Percentiles rank a stretch among this genome's conserved stretches.
Evolutionary conservation across 1,140 invertebrate genomes (phyloP).

Genomic region (Halyomorpha halys): DNA sequence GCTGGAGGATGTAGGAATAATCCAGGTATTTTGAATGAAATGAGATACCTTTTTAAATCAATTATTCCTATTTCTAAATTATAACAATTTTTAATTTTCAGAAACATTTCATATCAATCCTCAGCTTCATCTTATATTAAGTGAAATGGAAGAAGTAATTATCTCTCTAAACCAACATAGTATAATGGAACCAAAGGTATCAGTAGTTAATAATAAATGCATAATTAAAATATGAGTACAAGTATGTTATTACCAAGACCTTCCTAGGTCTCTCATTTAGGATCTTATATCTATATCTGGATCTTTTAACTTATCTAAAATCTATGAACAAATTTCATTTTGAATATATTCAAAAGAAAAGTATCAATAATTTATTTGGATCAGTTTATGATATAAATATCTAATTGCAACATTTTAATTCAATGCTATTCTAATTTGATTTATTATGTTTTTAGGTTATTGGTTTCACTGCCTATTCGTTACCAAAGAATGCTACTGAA

Average conservation of each 20-base stretch:
- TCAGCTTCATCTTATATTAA: conserved; percentile 69
- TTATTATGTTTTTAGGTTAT: conserved; percentile 51
- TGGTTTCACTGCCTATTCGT: conserved; percentile 79
- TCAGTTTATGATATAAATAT: too few relatives aligned
- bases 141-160: conserved; percentile 74
- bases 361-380: too few relatives aligned
- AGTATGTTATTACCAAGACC: too few relatives aligned
- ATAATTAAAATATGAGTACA: too few relatives aligned
- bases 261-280: too few relatives aligned
- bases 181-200: conserved; percentile 76
- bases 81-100: conserved; percentile 38
- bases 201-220: too few relatives aligned
- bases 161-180: conserved; percentile 83
- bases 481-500: conserved; percentile 58
- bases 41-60: neutral
- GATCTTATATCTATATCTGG: too few relatives aligned
- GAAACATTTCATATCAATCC: conserved; percentile 92
- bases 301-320: too few relatives aligned
- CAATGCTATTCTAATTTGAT: neutral
- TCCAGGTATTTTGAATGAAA: conserved; percentile 45
- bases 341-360: too few relatives aligned
- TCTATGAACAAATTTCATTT: too few relatives aligned
- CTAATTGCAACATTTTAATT: too few relatives aligned
- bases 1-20: conserved; percentile 87
- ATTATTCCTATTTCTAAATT: too few relatives aligned